Conservation (phyloP, 2,113 vertebrate species). For the Zosterops japonicus region DNA sequence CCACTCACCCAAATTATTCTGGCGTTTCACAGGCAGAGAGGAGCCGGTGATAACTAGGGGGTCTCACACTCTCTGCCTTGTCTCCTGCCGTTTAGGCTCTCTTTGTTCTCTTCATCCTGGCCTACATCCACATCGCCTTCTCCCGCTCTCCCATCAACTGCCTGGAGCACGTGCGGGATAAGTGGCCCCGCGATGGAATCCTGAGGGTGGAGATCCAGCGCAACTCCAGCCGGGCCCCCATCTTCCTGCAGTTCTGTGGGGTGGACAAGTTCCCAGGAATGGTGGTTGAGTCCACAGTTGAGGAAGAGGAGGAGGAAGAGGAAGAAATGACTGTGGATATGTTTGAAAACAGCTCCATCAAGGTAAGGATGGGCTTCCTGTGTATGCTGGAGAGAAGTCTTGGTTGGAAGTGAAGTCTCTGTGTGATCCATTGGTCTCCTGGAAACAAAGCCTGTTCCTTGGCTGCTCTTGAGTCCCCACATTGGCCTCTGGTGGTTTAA, state of each 20-base stretch:
- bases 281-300: conserved; percentile 69
- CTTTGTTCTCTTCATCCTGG: conserved; percentile 95
- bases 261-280: conserved; percentile 76
- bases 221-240: conserved; percentile 88
- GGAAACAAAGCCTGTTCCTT: background rate
- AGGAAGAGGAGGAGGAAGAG: conserved; percentile 86
- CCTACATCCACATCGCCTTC: conserved; percentile 97
- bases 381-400: accelerated
- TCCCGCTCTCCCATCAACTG: conserved; percentile 96
- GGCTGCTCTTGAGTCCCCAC: background rate
- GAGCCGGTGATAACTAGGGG: background rate
- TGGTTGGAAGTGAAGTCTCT: background rate
- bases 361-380: background rate
- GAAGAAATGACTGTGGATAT: conserved; percentile 91
- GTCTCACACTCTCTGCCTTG: background rate
- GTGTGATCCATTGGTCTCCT: background rate
- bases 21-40: background rate
- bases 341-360: conserved; percentile 91
- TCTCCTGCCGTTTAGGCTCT: conserved; percentile 79
- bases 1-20: accelerated
- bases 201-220: conserved; percentile 92
- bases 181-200: conserved; percentile 93
- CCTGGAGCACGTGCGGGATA: conserved; percentile 91
- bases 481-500: background rate
- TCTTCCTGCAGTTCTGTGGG: conserved; percentile 92